These are phyloP conservation scores for Helicolenus hilgendorfi DNA, from an alignment of 2,797 vertebrate species.

Conservation along the genomic window DNA sequence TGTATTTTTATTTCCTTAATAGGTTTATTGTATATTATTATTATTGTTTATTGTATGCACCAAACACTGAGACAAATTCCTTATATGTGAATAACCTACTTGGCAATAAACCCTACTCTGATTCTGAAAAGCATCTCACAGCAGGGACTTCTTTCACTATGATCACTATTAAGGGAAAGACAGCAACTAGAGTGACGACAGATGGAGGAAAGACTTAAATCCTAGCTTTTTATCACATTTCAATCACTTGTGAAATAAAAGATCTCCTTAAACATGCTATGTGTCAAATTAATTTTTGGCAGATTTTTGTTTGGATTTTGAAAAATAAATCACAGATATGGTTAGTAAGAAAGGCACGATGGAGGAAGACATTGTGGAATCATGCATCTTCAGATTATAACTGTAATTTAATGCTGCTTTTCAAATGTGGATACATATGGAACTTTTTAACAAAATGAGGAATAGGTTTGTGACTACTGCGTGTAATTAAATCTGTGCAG, in stretches of 20 bases:
- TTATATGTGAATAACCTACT: neutral
- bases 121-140: neutral
- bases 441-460: neutral
- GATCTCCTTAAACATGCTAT: neutral
- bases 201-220: no score
- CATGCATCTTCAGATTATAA: neutral
- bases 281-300: neutral
- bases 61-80: neutral
- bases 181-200: no score
- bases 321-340: neutral
- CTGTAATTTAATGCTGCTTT: neutral
- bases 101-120: neutral
- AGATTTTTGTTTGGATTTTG: neutral
- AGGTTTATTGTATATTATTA: neutral
- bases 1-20: neutral
- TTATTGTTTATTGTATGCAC: neutral
- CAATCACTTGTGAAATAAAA: neutral
- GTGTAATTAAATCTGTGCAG: neutral
- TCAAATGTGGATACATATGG: neutral
- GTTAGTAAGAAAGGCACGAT: neutral
- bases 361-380: neutral
- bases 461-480: neutral
- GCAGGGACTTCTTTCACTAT: neutral
- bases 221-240: neutral
- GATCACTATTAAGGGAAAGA: no score